Evolutionary conservation across 1,140 invertebrate species (phyloP), one percentile per base, ranked within the genome.

Genomic region (Matsumurasca onukii): DNA sequence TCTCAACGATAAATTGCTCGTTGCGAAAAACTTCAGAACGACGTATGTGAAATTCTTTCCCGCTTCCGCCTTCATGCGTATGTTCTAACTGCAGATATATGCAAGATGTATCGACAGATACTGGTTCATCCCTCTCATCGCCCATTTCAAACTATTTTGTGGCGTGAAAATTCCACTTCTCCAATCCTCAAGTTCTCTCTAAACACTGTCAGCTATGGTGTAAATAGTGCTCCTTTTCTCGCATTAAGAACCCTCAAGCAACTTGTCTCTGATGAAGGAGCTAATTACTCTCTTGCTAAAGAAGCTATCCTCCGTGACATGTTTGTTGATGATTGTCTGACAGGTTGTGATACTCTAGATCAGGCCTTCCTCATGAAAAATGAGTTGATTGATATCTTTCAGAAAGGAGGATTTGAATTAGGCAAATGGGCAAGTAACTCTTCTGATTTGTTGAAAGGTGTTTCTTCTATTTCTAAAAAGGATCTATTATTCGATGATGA

Each of bases 91-190:
- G 72, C 76, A 5, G 79, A 80, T 66, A 74, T 78, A 20, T 68
- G 67, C 12, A 75, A 79, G 67, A 73, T 73, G 73, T 73, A 65
- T 48, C 29, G 51, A 22, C 45, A 71, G 61, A 64, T 74, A 31
- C 29, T 68, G 24, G 24, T 73, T 15, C 24, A 70, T 57, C 67
- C 68, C 25, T 29, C 69, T 29, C 65, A 77, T 67, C 51, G 68
- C 31, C 55, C 67, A 15, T 77, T 74, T 64, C 80, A 82, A 74
- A 55, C 72, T 22, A 78, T 82, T 27, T 29, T 82, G 0, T 81
- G 80, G 77, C 68, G 77, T 45, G 29, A 75, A 49, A 61, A 69
- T 5, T 67, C 71, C 15, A 51, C 68, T 31, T 55, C 77, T 24
- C 51, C 71, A 3, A 66, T 80, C 2, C 17, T 71, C 20, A 70